Evolutionary conservation across 2,888 invertebrate species (phyloP).

Genomic region (Lampropteryx suffumata): DNA sequence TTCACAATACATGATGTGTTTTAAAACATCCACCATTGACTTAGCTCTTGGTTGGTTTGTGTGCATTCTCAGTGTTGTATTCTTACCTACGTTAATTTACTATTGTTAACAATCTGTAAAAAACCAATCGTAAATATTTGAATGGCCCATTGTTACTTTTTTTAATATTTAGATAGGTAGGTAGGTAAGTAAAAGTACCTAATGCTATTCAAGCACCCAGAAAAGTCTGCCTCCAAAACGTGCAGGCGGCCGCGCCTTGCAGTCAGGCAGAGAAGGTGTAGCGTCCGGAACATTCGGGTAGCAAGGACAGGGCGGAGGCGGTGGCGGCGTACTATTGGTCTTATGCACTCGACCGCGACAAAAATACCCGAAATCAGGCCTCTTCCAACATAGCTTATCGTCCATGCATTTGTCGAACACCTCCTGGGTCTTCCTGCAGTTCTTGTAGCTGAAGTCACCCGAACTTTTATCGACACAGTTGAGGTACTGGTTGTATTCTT

Average conservation of each 20-base stretch:
- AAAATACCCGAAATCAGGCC: conserved; percentile 93
- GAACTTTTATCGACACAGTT: conserved; percentile 89
- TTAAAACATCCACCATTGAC: no score
- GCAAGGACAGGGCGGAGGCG: conserved; percentile 74
- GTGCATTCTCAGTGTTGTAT: no score
- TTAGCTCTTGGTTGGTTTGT: no score
- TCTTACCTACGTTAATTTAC: not conserved
- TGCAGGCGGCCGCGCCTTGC: conserved; percentile 80
- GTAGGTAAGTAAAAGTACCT: not conserved
- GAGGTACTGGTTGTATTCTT: conserved; percentile 93
- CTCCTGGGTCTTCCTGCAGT: conserved; percentile 92
- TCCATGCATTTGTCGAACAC: conserved; percentile 92
- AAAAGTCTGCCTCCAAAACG: conserved; percentile 85
- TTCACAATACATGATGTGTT: no score
- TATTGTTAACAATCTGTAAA: conserved; percentile 12
- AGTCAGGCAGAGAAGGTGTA: conserved; percentile 85
- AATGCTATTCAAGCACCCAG: conserved; percentile 67
- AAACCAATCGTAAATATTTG: conserved; percentile 1
- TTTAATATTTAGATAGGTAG: no score
- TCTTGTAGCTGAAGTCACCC: conserved; percentile 81
- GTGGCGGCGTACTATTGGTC: conserved; percentile 81
- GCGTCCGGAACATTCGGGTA: conserved; percentile 84
- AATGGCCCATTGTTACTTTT: conserved; percentile 9
- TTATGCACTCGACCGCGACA: conserved; percentile 86
- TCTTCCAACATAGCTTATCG: conserved; percentile 88